Percentiles rank a stretch among this genome's conserved stretches.
Evolutionary conservation across 2,888 invertebrate genomes (phyloP).

Genomic region (Endotricha flammealis): DNA sequence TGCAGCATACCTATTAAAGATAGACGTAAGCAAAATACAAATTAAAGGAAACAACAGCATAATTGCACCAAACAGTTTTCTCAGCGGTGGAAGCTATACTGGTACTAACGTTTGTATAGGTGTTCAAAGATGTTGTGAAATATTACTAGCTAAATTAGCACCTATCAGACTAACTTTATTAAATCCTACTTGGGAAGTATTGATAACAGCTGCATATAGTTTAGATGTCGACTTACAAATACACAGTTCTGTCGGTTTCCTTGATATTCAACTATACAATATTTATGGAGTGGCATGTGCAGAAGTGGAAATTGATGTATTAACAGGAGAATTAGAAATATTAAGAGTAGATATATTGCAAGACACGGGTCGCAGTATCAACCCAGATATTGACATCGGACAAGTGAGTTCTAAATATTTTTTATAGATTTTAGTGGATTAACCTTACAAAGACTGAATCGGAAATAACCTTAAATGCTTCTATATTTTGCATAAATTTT

Average conservation of each 20-base stretch:
- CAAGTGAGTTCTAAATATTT: conserved; percentile 57
- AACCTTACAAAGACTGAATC: no score
- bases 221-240: conserved; percentile 53
- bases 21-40: conserved; percentile 80
- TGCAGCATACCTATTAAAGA: conserved; percentile 79
- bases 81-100: conserved; percentile 81
- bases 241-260: conserved; percentile 37
- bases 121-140: conserved; percentile 25
- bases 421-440: neutral
- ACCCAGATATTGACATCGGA: conserved; percentile 83
- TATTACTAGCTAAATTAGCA: conserved; percentile 24
- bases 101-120: conserved; percentile 33
- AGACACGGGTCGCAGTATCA: conserved; percentile 83
- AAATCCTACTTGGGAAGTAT: conserved; percentile 69
- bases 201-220: conserved; percentile 66
- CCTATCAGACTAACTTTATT: conserved; percentile 18
- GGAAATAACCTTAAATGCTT: neutral
- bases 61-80: conserved; percentile 78
- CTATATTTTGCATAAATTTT: no score
- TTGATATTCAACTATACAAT: conserved; percentile 60
- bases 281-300: conserved; percentile 79
- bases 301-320: conserved; percentile 85
- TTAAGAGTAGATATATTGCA: conserved; percentile 82
- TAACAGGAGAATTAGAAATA: conserved; percentile 86
- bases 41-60: conserved; percentile 81